Conservation (phyloP, 2,888 invertebrate genomes). For the Pristionchus exspectatus region DNA sequence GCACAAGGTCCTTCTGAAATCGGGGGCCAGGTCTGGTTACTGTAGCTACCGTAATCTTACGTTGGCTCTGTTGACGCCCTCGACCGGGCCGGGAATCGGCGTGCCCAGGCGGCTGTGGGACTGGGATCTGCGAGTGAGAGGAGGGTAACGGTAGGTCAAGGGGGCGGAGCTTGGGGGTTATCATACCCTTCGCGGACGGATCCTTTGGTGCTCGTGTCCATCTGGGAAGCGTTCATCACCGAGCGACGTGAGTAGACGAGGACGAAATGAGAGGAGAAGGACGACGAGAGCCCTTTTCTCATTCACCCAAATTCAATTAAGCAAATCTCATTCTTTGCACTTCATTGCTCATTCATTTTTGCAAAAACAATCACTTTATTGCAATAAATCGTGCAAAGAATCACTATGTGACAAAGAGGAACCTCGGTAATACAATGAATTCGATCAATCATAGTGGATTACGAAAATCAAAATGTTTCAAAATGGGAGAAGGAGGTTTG, state of each 20-base stretch:
- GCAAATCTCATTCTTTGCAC: background rate
- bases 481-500: background rate
- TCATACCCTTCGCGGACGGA: background rate
- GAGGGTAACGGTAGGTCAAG: background rate
- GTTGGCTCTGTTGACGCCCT: slow-evolving; percentile 23
- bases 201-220: background rate
- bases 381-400: background rate
- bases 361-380: slow-evolving; percentile 2
- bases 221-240: background rate
- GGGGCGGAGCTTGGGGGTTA: background rate
- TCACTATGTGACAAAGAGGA: slow-evolving; percentile 34
- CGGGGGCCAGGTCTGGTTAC: background rate
- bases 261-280: background rate
- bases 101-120: background rate
- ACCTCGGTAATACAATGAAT: slow-evolving; percentile 30
- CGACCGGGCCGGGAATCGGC: background rate
- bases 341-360: background rate
- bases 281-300: background rate
- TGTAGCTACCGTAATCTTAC: slow-evolving; percentile 5
- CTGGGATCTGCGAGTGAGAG: slow-evolving; percentile 3
- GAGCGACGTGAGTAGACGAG: background rate
- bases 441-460: slow-evolving; percentile 17
- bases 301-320: too few species aligned
- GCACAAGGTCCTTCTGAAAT: slow-evolving; percentile 16
- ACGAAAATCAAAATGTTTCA: background rate